Conservation (phyloP, 2,888 invertebrate species). For the Caradrina kadenii region DNA sequence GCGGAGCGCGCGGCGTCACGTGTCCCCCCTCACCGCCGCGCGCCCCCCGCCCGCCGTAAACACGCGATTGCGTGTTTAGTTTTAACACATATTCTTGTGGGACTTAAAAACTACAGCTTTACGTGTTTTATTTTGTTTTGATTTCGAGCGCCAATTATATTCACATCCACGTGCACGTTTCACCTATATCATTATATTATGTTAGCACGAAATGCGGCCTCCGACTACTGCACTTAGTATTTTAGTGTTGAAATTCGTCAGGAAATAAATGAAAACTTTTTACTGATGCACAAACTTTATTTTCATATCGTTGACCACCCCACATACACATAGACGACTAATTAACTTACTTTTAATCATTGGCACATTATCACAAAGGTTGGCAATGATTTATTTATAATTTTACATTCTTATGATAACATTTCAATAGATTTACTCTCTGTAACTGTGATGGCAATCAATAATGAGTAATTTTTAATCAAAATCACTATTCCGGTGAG, state of each 20-base stretch:
- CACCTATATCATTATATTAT: constrained; percentile 48
- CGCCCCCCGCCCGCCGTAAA: constrained; percentile 69
- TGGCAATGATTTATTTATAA: constrained; percentile 84
- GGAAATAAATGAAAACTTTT: constrained; percentile 43
- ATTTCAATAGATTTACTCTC: constrained; percentile 63
- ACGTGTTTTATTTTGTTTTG: constrained; percentile 82
- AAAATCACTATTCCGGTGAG: constrained; percentile 67
- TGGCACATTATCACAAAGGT: constrained; percentile 91
- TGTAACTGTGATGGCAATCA: constrained; percentile 70
- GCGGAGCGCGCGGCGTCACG: constrained; percentile 75
- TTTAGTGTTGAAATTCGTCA: background rate
- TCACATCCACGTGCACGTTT: constrained; percentile 61
- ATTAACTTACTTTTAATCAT: constrained; percentile 86
- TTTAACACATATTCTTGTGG: constrained; percentile 77
- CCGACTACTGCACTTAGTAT: background rate
- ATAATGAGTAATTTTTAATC: constrained; percentile 63
- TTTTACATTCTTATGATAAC: constrained; percentile 62
- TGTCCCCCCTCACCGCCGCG: constrained; percentile 68
- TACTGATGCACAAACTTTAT: constrained; percentile 68
- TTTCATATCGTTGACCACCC: constrained; percentile 67
- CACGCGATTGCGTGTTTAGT: constrained; percentile 74
- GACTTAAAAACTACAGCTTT: constrained; percentile 81
- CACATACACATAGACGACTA: constrained; percentile 59
- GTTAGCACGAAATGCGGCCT: constrained; percentile 36
- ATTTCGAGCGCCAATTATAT: constrained; percentile 75